Evolutionary conservation across 92 coral and sea anemone species (phyloP).

Genomic region (Metridium senile): DNA sequence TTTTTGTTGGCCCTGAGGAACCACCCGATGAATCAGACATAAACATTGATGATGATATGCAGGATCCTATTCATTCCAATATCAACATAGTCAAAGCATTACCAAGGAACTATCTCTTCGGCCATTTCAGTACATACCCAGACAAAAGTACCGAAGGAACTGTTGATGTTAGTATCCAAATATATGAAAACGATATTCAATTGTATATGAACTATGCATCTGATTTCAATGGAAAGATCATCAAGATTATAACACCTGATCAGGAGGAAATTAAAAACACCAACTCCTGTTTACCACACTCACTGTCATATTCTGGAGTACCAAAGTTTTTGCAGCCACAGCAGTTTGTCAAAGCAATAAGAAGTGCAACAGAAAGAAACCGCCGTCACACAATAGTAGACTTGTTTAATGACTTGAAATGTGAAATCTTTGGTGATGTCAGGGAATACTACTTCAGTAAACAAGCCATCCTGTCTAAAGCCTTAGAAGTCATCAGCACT

Average conservation of each 20-base stretch:
- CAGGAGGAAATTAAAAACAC: conserved; percentile 31
- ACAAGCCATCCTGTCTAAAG: conserved; percentile 76
- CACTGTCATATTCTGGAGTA: not conserved
- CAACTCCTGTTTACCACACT: conserved; percentile 7
- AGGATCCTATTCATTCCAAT: conserved; percentile 29
- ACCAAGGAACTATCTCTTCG: conserved; percentile 37
- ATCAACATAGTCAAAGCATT: conserved; percentile 50
- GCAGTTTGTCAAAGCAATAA: conserved; percentile 63
- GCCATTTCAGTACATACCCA: conserved; percentile 75
- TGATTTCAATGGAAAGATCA: conserved; percentile 62
- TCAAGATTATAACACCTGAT: conserved; percentile 76
- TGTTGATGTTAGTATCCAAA: conserved; percentile 74
- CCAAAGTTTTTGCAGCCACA: conserved; percentile 57
- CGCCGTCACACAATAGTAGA: conserved; percentile 81
- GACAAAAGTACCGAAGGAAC: conserved; percentile 64
- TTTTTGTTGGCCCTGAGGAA: conserved; percentile 17
- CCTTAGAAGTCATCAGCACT: conserved; percentile 43
- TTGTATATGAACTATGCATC: conserved; percentile 72
- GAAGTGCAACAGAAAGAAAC: conserved; percentile 83
- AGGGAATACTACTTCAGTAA: conserved; percentile 70
- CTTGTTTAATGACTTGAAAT: conserved; percentile 65
- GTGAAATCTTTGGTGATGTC: conserved; percentile 60
- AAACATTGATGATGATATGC: conserved; percentile 6
- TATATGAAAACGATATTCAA: conserved; percentile 70
- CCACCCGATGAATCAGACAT: conserved; percentile 39